Percentiles rank a stretch among this genome's conserved stretches.
Evolutionary conservation across 2,888 invertebrate genomes (phyloP).

Genomic region (Spodoptera picta): DNA sequence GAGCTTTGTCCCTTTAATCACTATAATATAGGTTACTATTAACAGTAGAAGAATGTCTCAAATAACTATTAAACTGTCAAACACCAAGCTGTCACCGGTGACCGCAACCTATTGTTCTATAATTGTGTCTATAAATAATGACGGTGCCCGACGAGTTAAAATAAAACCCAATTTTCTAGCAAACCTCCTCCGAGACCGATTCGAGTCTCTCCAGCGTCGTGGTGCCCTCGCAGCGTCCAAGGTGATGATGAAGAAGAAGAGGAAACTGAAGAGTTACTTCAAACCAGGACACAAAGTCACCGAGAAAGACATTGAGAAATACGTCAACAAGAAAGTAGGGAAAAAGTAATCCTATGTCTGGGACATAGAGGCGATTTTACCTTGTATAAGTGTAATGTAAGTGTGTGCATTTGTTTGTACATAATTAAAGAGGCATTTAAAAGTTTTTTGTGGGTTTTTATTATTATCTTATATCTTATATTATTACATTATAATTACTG

Average conservation of each 20-base stretch:
- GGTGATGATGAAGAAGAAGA: constrained; percentile 90
- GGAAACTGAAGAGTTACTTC: constrained; percentile 92
- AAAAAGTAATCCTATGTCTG: constrained; percentile 48
- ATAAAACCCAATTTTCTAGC: constrained; percentile 75
- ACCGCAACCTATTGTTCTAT: too few species aligned
- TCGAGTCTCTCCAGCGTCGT: constrained; percentile 95
- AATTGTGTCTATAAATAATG: too few species aligned
- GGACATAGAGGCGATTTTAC: constrained; percentile 9
- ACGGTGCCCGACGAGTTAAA: too few species aligned
- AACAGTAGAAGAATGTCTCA: too few species aligned
- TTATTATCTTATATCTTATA: too few species aligned
- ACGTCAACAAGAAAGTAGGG: constrained; percentile 58
- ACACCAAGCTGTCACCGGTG: too few species aligned
- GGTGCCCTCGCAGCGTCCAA: constrained; percentile 95
- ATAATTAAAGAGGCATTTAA: constrained; percentile 51
- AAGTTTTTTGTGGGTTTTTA: not conserved
- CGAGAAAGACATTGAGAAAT: constrained; percentile 83
- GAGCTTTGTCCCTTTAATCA: too few species aligned
- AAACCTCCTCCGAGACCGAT: constrained; percentile 94
- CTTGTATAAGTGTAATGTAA: constrained; percentile 21
- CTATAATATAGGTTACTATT: too few species aligned
- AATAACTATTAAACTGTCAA: accelerated
- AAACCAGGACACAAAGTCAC: constrained; percentile 88
- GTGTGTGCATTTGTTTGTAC: constrained; percentile 37
- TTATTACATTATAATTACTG: not conserved